Conservation (phyloP, 2,797 vertebrate species). For the Mus caroli region DNA sequence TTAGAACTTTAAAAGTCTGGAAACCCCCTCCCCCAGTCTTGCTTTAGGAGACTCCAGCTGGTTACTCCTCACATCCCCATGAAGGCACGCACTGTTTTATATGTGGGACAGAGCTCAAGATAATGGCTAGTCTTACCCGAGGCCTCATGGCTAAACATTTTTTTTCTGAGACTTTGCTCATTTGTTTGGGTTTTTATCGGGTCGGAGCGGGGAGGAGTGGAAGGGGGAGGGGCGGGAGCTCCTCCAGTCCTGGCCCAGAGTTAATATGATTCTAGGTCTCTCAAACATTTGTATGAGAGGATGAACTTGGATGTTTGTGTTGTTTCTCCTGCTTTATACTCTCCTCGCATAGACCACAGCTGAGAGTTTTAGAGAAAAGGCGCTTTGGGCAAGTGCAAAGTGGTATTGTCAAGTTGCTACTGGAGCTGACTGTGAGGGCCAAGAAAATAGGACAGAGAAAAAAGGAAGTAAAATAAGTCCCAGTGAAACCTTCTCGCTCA, state of each 20-base stretch:
- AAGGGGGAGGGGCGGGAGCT: neutral
- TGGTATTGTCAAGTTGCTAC: slow-evolving; percentile 82
- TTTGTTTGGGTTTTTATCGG: slow-evolving; percentile 15
- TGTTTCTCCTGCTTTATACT: slow-evolving; percentile 78
- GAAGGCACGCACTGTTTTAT: slow-evolving; percentile 44
- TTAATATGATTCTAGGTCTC: slow-evolving; percentile 65
- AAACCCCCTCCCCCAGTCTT: neutral
- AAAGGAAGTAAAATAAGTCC: slow-evolving; percentile 83
- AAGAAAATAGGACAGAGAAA: slow-evolving; percentile 82
- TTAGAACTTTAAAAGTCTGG: slow-evolving; percentile 66
- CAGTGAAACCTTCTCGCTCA: slow-evolving; percentile 78
- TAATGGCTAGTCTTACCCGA: slow-evolving; percentile 63
- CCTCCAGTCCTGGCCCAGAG: slow-evolving; percentile 7
- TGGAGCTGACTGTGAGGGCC: slow-evolving; percentile 81
- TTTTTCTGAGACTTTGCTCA: neutral
- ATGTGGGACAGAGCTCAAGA: slow-evolving; percentile 43
- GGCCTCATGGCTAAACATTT: slow-evolving; percentile 47
- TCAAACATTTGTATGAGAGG: slow-evolving; percentile 65
- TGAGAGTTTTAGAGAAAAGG: slow-evolving; percentile 80
- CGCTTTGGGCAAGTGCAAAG: slow-evolving; percentile 81
- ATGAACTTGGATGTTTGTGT: slow-evolving; percentile 74
- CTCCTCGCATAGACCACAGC: slow-evolving; percentile 82
- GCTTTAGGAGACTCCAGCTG: slow-evolving; percentile 65
- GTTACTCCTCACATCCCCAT: slow-evolving; percentile 51
- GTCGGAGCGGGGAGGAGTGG: neutral